Conservation (phyloP, 92 coral and sea anemone species). For the Parazoanthus swiftii region DNA sequence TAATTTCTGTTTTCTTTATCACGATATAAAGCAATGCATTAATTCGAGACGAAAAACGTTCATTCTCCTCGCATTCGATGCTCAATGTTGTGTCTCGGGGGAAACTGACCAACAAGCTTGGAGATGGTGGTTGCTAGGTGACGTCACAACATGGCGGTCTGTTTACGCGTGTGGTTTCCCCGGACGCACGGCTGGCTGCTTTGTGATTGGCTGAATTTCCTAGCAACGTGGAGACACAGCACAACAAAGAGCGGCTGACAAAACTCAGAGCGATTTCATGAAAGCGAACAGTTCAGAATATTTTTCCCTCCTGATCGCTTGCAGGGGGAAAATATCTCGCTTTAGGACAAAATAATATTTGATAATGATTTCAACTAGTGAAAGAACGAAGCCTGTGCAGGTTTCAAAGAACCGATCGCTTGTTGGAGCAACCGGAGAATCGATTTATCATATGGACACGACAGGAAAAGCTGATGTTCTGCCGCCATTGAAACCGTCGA, state of each 20-base stretch:
- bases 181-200: slow-evolving; percentile 74
- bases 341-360: slow-evolving; percentile 39
- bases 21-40: background rate
- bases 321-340: slow-evolving; percentile 17
- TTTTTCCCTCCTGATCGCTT: slow-evolving; percentile 8
- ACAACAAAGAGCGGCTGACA: slow-evolving; percentile 98
- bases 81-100: background rate
- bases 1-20: background rate
- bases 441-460: slow-evolving; percentile 86
- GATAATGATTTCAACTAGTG: slow-evolving; percentile 82
- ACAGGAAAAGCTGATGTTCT: slow-evolving; percentile 86
- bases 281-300: slow-evolving; percentile 47
- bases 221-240: slow-evolving; percentile 94
- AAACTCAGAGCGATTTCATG: slow-evolving; percentile 75
- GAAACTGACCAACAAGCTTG: slow-evolving; percentile 3
- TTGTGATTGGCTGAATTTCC: slow-evolving; percentile 95
- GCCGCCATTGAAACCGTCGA: slow-evolving; percentile 95
- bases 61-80: slow-evolving; percentile 1
- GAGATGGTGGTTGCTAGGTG: slow-evolving; percentile 55
- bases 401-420: slow-evolving; percentile 87
- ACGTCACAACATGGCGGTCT: slow-evolving; percentile 63
- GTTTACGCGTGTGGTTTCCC: slow-evolving; percentile 97
- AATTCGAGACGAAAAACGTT: background rate
- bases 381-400: slow-evolving; percentile 86
- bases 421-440: slow-evolving; percentile 78